Conservation (phyloP, 2,797 vertebrate species). For the Discoglossus pictus region DNA sequence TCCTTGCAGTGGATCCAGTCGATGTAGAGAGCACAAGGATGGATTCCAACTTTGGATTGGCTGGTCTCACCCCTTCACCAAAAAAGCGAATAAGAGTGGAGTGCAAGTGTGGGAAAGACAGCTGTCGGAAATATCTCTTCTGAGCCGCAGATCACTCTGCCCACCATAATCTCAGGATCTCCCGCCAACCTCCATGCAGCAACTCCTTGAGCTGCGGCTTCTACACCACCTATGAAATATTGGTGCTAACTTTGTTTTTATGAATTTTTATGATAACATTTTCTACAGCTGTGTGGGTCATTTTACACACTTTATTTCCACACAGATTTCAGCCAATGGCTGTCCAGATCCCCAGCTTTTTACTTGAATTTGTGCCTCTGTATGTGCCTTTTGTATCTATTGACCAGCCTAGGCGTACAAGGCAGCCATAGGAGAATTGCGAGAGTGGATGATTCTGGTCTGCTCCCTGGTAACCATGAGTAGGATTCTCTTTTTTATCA, state of each 20-base stretch:
- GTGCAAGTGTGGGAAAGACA: conserved; percentile 84
- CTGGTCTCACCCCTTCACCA: conserved; percentile 75
- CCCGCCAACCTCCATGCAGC: not conserved
- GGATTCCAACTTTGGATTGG: conserved; percentile 85
- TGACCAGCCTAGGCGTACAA: too few species aligned
- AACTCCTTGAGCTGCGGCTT: not conserved
- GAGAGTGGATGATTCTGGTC: too few species aligned
- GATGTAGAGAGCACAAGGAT: conserved; percentile 88
- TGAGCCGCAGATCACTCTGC: conserved; percentile 54
- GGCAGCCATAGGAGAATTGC: too few species aligned
- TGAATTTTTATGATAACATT: too few species aligned
- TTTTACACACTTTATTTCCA: not conserved
- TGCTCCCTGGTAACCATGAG: too few species aligned
- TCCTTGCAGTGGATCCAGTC: conserved; percentile 82
- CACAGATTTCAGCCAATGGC: too few species aligned
- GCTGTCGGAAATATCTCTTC: conserved; percentile 87
- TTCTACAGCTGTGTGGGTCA: too few species aligned
- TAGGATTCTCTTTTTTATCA: not conserved
- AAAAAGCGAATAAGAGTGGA: conserved; percentile 82
- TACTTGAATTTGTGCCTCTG: conserved; percentile 29
- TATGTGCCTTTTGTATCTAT: not conserved
- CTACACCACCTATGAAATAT: not conserved
- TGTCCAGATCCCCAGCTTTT: too few species aligned
- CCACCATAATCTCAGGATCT: too few species aligned
- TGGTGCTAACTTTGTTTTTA: conserved; percentile 38